Conservation (phyloP, 2,888 invertebrate genomes). For the Schrankia costaestrigalis region DNA sequence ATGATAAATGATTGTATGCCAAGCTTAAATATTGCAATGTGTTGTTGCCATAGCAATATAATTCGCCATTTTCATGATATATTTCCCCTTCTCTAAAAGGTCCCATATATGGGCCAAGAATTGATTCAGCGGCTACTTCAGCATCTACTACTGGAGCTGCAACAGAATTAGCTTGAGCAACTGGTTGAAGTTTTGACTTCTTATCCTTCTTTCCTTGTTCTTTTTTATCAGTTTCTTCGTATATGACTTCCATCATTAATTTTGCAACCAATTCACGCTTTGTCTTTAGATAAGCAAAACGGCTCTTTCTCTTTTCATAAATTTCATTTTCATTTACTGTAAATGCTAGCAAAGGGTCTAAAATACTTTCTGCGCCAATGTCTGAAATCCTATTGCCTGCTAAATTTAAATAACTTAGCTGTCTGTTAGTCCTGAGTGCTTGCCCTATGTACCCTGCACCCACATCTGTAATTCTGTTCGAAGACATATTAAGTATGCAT, state of each 20-base stretch:
- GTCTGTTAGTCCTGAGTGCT: constrained; percentile 53
- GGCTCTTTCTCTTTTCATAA: constrained; percentile 24
- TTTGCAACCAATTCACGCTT: constrained; percentile 33
- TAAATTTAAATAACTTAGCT: constrained; percentile 57
- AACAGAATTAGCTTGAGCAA: too few species aligned
- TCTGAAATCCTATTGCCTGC: constrained; percentile 53
- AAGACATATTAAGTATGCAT: constrained; percentile 50
- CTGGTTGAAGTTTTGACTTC: background rate
- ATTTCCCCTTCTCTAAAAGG: constrained; percentile 36
- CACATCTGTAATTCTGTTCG: constrained; percentile 55
- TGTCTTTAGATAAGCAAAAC: constrained; percentile 36
- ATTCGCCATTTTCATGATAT: constrained; percentile 28
- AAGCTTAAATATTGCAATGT: constrained; percentile 48
- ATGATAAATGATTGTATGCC: constrained; percentile 51
- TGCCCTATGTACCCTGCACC: constrained; percentile 48
- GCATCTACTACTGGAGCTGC: too few species aligned
- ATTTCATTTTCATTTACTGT: constrained; percentile 40
- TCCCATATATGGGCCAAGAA: constrained; percentile 40
- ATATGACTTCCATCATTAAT: constrained; percentile 29
- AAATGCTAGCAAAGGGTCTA: constrained; percentile 30
- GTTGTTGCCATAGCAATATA: constrained; percentile 50
- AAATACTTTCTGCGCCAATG: constrained; percentile 43
- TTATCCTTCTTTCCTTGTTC: constrained; percentile 27
- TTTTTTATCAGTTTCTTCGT: constrained; percentile 30
- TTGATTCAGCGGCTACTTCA: constrained; percentile 25